A percentile compares a stretch with the other conserved stretches of the same genome.
Evolutionary conservation across 2,113 vertebrate species (phyloP).

Genomic region (Agelaius tricolor): DNA sequence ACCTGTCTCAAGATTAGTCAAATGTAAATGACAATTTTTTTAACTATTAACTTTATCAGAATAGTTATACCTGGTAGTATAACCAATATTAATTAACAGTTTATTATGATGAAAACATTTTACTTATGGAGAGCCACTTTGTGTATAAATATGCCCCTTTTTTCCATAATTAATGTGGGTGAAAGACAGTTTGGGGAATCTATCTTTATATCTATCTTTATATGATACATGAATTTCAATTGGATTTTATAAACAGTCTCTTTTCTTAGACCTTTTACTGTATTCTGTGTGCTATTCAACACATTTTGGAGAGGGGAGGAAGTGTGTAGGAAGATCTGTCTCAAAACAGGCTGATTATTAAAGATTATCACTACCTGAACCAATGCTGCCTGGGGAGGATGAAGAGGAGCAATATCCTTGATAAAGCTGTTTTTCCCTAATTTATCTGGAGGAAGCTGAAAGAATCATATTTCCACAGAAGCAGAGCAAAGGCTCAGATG

Average conservation of each 20-base stretch:
- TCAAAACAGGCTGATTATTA: not conserved
- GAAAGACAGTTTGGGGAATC: not conserved
- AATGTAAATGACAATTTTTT: not conserved
- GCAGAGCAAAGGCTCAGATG: not conserved
- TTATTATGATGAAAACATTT: slow-evolving; percentile 9
- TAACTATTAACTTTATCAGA: not conserved
- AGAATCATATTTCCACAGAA: not conserved
- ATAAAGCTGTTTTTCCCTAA: not conserved
- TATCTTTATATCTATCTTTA: not conserved
- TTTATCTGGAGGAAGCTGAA: not conserved
- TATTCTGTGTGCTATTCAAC: not conserved
- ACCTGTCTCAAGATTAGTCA: not conserved
- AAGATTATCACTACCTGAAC: not conserved
- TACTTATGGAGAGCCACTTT: not conserved
- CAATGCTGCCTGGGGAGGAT: not conserved
- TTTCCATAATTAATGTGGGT: not conserved
- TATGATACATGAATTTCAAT: not conserved
- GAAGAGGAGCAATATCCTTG: not conserved
- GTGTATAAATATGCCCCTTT: not conserved
- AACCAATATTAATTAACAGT: not conserved
- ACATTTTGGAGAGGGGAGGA: not conserved
- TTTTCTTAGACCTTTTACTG: not conserved
- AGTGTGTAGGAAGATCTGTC: not conserved
- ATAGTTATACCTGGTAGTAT: not conserved
- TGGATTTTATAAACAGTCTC: not conserved